phyloP scores from a whole-genome alignment of 2,113 vertebrate genomes.

The Cettia cetti region DNA sequence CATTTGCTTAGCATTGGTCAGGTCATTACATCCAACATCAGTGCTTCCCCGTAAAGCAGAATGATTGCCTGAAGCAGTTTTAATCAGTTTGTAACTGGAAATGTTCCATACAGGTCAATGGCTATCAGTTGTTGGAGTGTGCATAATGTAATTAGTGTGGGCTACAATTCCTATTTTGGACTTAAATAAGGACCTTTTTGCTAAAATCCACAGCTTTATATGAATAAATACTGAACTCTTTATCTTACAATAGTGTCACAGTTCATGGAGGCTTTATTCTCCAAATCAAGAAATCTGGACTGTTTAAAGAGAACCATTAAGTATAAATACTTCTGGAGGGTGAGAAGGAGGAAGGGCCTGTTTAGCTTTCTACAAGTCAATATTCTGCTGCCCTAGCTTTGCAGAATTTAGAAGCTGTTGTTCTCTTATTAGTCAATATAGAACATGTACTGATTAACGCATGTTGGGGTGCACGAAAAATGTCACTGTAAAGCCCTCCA shows the following conservation, averaged over 20 bases:
- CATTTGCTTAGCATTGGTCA: background rate
- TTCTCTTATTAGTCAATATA: background rate
- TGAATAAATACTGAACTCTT: background rate
- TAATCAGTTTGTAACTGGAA: slow-evolving; percentile 39
- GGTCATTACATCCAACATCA: slow-evolving; percentile 24
- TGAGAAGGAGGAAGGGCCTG: background rate
- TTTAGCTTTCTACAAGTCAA: background rate
- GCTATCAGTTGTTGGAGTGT: slow-evolving; percentile 7
- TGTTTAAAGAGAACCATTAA: background rate
- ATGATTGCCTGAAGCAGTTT: background rate
- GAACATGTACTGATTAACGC: background rate
- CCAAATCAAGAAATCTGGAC: background rate
- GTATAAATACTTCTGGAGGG: background rate
- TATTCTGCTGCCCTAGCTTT: background rate
- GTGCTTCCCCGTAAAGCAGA: background rate
- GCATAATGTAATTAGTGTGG: slow-evolving; percentile 34
- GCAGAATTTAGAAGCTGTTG: background rate
- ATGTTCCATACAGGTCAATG: slow-evolving; percentile 56
- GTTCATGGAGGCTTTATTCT: background rate
- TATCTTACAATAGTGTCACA: background rate
- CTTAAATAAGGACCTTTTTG: background rate
- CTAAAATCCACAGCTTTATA: background rate
- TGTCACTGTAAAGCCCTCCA: background rate
- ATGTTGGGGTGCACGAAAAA: background rate
- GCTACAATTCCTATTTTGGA: background rate